Conservation (phyloP, 2,888 invertebrate species). For the Protophormia terraenovae region DNA sequence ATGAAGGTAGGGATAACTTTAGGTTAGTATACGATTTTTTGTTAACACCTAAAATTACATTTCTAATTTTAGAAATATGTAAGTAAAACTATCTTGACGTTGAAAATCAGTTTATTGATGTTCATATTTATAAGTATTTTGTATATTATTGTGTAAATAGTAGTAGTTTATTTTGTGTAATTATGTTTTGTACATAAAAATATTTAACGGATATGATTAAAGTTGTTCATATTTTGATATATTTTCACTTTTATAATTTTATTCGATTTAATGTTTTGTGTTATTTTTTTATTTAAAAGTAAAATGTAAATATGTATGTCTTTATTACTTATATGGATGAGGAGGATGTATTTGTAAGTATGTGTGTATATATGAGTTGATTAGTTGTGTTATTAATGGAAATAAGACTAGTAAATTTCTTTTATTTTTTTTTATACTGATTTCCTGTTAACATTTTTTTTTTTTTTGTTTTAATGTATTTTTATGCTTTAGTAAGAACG, state of each 20-base stretch:
- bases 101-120: not conserved
- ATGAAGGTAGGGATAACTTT: not conserved
- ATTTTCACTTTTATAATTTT: not conserved
- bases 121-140: not conserved
- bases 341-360: not conserved
- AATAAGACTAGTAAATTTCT: constrained; percentile 37
- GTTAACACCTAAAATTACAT: constrained; percentile 4
- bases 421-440: not conserved
- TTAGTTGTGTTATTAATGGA: not conserved
- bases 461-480: not conserved
- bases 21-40: not conserved
- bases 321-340: constrained; percentile 5
- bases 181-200: constrained; percentile 19
- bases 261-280: constrained; percentile 24
- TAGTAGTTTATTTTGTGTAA: not conserved
- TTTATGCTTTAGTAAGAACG: not conserved
- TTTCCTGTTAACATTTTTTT: constrained; percentile 33
- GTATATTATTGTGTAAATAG: not conserved
- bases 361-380: not conserved
- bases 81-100: constrained; percentile 5
- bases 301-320: not conserved
- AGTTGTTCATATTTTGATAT: constrained; percentile 30
- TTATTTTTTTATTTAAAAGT: not conserved
- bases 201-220: constrained; percentile 17
- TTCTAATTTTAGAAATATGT: not conserved